Percentiles rank a stretch among this genome's conserved stretches.
Conservation (phyloP, 2,113 vertebrate species). For the Nymphicus hollandicus region DNA sequence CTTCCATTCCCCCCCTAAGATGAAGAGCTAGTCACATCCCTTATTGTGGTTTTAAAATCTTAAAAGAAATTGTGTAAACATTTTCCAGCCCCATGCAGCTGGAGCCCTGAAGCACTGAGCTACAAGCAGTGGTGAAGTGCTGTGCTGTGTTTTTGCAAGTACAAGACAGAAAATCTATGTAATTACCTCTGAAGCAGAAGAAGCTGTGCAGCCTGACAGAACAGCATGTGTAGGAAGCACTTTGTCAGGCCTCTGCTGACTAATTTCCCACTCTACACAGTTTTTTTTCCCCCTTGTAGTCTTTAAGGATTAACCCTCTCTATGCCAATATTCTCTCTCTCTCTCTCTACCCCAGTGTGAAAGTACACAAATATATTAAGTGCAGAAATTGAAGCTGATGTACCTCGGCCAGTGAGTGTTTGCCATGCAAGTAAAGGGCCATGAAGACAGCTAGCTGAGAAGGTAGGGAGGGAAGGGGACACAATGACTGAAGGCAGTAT, state of each 20-base stretch:
- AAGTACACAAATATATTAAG: background rate
- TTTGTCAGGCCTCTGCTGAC: constrained; percentile 84
- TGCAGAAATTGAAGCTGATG: background rate
- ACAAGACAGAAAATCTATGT: constrained; percentile 99
- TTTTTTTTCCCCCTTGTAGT: background rate
- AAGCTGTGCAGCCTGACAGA: constrained; percentile 89
- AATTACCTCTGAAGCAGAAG: constrained; percentile 99
- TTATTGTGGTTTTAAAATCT: constrained; percentile 67
- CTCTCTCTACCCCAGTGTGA: background rate
- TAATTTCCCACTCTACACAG: constrained; percentile 74
- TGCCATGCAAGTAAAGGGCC: background rate
- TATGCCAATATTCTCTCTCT: background rate
- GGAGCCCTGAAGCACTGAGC: constrained; percentile 86
- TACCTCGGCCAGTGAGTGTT: background rate
- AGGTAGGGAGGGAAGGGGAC: background rate
- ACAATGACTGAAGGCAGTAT: background rate
- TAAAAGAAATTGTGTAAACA: constrained; percentile 75
- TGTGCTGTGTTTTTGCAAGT: constrained; percentile 95
- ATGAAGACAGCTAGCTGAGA: background rate
- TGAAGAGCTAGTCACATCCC: constrained; percentile 5
- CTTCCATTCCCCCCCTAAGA: background rate
- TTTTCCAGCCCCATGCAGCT: constrained; percentile 75
- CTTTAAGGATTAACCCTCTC: constrained; percentile 49
- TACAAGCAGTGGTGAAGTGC: constrained; percentile 84
- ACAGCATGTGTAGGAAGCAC: constrained; percentile 87